These are phyloP conservation scores for Julus scandinavius DNA, from an alignment of 2,888 invertebrate genomes.

Conservation along the genomic window DNA sequence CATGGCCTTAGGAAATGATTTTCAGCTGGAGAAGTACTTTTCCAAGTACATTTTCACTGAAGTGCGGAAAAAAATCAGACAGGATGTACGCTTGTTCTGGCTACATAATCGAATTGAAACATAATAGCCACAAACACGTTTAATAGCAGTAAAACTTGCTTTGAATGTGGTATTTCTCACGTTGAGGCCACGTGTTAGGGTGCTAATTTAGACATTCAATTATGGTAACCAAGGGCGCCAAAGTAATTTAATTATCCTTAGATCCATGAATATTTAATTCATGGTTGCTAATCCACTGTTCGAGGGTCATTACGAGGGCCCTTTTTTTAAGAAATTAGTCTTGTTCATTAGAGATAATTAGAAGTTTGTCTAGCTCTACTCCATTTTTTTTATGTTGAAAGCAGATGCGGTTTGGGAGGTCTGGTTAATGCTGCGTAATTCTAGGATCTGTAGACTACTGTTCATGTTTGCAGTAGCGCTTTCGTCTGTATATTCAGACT, in stretches of 20 bases:
- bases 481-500: too few relatives aligned
- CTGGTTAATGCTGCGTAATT: too few relatives aligned
- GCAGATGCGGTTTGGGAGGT: too few relatives aligned
- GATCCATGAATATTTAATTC: background rate
- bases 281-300: background rate
- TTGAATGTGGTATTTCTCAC: background rate
- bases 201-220: conserved; percentile 11
- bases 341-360: too few relatives aligned
- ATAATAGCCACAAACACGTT: background rate
- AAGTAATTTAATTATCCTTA: background rate
- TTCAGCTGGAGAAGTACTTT: background rate
- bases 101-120: background rate
- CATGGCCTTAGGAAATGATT: background rate
- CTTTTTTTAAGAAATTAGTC: too few relatives aligned
- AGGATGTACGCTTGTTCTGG: background rate
- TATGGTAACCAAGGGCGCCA: background rate
- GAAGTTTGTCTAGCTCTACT: too few relatives aligned
- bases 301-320: too few relatives aligned
- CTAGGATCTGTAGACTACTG: too few relatives aligned
- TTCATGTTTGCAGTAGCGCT: too few relatives aligned
- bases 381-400: too few relatives aligned
- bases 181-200: background rate
- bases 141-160: background rate
- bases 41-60: background rate
- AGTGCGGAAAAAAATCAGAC: background rate